Evolutionary conservation across 2,797 vertebrate genomes (phyloP).

Genomic region (Uromys caudimaculatus): DNA sequence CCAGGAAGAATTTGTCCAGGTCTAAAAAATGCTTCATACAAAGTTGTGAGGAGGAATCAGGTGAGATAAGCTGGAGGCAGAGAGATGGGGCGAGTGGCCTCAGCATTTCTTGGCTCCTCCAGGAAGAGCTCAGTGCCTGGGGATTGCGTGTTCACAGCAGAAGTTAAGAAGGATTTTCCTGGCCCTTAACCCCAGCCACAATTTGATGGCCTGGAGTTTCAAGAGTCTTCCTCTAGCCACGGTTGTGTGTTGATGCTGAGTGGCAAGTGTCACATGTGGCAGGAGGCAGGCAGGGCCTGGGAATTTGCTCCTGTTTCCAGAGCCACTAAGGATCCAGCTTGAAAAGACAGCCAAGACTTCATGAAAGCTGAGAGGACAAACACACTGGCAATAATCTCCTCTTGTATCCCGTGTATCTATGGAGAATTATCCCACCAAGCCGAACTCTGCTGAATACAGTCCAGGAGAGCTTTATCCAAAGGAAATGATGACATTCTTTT

Average conservation of each 20-base stretch:
- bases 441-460: slow-evolving; percentile 73
- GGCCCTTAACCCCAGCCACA: slow-evolving; percentile 57
- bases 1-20: background rate
- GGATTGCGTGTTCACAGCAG: slow-evolving; percentile 56
- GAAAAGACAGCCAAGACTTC: slow-evolving; percentile 78
- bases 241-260: slow-evolving; percentile 59
- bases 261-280: background rate
- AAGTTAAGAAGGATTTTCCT: slow-evolving; percentile 64
- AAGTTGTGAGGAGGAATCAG: background rate
- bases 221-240: slow-evolving; percentile 50
- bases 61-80: background rate
- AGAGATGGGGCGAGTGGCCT: background rate
- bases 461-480: slow-evolving; percentile 37
- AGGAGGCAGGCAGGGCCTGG: slow-evolving; percentile 26
- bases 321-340: slow-evolving; percentile 67
- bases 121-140: background rate
- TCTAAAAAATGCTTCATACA: background rate
- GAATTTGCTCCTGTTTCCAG: slow-evolving; percentile 56
- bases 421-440: slow-evolving; percentile 73
- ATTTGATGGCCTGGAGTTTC: slow-evolving; percentile 62
- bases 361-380: slow-evolving; percentile 80
- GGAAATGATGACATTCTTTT: slow-evolving; percentile 50
- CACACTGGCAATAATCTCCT: slow-evolving; percentile 79
- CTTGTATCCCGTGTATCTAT: slow-evolving; percentile 73
- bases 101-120: background rate